Percentiles rank a stretch among this genome's conserved stretches.
phyloP scores from a whole-genome alignment of 1,140 invertebrate genomes.

The Drosophila rufa region DNA sequence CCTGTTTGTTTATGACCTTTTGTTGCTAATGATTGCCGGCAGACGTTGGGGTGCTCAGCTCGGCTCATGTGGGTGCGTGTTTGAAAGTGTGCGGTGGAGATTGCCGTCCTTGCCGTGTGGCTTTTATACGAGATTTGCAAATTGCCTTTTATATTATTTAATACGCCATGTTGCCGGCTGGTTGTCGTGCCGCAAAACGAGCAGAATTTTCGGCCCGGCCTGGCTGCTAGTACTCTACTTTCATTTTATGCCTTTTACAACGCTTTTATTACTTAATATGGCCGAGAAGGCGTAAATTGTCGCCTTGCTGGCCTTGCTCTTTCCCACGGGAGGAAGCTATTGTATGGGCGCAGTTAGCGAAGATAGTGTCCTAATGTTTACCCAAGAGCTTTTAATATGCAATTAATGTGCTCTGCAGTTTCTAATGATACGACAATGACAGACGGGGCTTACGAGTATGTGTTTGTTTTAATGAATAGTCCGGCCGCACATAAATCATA shows the following conservation, averaged over 20 bases:
- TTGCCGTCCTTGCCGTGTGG: slow-evolving; percentile 55
- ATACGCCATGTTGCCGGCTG: slow-evolving; percentile 42
- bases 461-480: slow-evolving; percentile 67
- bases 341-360: slow-evolving; percentile 12
- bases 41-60: slow-evolving; percentile 22
- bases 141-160: slow-evolving; percentile 80
- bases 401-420: slow-evolving; percentile 61
- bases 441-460: slow-evolving; percentile 23
- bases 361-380: slow-evolving; percentile 63
- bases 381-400: slow-evolving; percentile 69
- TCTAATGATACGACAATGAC: slow-evolving; percentile 46
- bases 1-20: slow-evolving; percentile 54
- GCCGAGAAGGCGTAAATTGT: slow-evolving; percentile 59
- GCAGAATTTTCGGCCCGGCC: slow-evolving; percentile 1
- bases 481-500: slow-evolving; percentile 65
- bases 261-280: slow-evolving; percentile 74
- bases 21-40: slow-evolving; percentile 73
- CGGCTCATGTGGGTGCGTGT: slow-evolving; percentile 19
- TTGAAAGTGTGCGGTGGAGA: slow-evolving; percentile 40
- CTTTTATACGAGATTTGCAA: slow-evolving; percentile 76
- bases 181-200: slow-evolving; percentile 15
- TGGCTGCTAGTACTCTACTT: slow-evolving; percentile 48
- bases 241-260: slow-evolving; percentile 72
- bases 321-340: slow-evolving; percentile 47
- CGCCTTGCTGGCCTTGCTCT: slow-evolving; percentile 27